phyloP scores from a whole-genome alignment of 2,888 invertebrate genomes.

The Linyphia triangularis region DNA sequence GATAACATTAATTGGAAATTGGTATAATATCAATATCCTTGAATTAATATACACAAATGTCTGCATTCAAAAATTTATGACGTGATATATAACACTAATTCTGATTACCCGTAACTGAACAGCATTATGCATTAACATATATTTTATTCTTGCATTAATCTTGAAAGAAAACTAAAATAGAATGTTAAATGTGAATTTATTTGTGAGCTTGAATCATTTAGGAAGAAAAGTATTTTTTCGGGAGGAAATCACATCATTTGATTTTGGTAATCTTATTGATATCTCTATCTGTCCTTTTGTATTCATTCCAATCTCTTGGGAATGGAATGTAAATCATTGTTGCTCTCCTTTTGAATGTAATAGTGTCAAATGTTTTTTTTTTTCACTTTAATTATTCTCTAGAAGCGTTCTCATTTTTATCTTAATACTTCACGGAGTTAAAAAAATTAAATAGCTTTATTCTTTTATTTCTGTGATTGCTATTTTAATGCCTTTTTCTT shows the following conservation, averaged over 20 bases:
- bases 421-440: conserved; percentile 28
- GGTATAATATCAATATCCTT: no score
- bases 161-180: not conserved
- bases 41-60: no score
- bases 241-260: conserved; percentile 17
- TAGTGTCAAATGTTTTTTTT: conserved; percentile 40
- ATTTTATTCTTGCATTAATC: no score
- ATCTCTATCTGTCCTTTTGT: not conserved
- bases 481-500: conserved; percentile 22
- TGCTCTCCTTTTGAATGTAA: conserved; percentile 42
- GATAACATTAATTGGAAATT: no score
- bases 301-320: conserved; percentile 26
- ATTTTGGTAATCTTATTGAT: conserved; percentile 49
- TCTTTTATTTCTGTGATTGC: conserved; percentile 45
- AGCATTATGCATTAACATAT: no score
- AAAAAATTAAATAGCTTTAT: conserved; percentile 31
- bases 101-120: no score
- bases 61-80: no score
- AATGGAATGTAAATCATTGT: conserved; percentile 50
- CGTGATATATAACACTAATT: no score
- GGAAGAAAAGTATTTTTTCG: not conserved
- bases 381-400: conserved; percentile 50
- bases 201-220: not conserved
- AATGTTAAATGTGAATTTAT: not conserved
- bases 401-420: conserved; percentile 30